These are phyloP conservation scores for Lerema accius DNA, from an alignment of 1,140 invertebrate genomes.

Conservation along the genomic window DNA sequence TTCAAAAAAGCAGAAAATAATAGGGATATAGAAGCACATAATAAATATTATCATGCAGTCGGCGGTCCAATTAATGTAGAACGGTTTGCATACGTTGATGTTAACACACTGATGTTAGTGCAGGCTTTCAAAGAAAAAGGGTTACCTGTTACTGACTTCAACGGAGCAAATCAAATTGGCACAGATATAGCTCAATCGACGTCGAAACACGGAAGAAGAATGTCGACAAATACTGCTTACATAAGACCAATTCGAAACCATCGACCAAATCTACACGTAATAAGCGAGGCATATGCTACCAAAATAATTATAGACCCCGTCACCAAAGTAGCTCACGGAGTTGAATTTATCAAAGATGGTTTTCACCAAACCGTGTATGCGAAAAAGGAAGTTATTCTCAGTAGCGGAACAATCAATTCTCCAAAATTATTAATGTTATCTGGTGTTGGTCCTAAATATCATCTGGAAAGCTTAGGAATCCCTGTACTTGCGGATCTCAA, in stretches of 20 bases:
- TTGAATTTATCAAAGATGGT: constrained; percentile 85
- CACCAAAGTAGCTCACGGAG: constrained; percentile 87
- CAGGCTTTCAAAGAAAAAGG: constrained; percentile 84
- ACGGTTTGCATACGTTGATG: constrained; percentile 41
- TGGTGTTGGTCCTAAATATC: constrained; percentile 46
- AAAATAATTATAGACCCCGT: constrained; percentile 87
- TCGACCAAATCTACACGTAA: constrained; percentile 85
- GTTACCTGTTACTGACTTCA: constrained; percentile 81
- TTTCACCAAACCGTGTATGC: constrained; percentile 49
- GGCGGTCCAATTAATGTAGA: constrained; percentile 30
- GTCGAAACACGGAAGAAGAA: constrained; percentile 84
- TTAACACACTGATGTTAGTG: constrained; percentile 79
- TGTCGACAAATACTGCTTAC: constrained; percentile 89
- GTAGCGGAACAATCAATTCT: constrained; percentile 46
- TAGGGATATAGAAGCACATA: constrained; percentile 22
- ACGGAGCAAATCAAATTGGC: constrained; percentile 82
- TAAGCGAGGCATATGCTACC: constrained; percentile 40
- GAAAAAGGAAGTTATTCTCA: constrained; percentile 49
- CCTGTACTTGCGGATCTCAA: constrained; percentile 42
- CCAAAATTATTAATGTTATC: constrained; percentile 53
- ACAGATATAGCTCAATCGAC: constrained; percentile 84
- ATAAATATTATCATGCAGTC: constrained; percentile 30
- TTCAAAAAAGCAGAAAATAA: constrained; percentile 43
- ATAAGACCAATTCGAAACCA: constrained; percentile 86
- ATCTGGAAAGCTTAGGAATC: constrained; percentile 45